A percentile compares a stretch with the other conserved stretches of the same genome.
phyloP scores from a whole-genome alignment of 92 coral and sea anemone genomes.

The Scolanthus callimorphus region DNA sequence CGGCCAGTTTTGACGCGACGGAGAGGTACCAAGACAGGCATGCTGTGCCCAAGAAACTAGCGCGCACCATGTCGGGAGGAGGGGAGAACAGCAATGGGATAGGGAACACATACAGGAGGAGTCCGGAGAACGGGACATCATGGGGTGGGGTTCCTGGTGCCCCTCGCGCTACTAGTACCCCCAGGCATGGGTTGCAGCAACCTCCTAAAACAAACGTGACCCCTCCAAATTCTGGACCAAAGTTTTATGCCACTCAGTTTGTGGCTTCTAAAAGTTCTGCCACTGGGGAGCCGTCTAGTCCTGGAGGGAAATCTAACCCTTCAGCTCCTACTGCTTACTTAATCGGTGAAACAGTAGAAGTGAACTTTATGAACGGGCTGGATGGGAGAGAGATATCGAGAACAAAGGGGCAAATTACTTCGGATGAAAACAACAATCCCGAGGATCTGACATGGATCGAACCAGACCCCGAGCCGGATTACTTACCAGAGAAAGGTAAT shows the following conservation, averaged over 20 bases:
- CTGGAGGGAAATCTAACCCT: background rate
- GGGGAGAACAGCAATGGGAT: conserved; percentile 9
- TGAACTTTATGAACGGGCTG: conserved; percentile 22
- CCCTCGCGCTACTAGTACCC: conserved; percentile 25
- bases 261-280: conserved; percentile 9
- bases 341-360: conserved; percentile 21
- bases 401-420: conserved; percentile 2
- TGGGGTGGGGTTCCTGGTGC: conserved; percentile 21
- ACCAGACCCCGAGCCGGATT: conserved; percentile 19
- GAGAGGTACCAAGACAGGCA: conserved; percentile 38
- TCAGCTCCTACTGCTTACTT: background rate
- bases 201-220: conserved; percentile 54
- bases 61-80: conserved; percentile 9
- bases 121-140: conserved; percentile 11
- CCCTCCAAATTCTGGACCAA: conserved; percentile 60
- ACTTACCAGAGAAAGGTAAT: conserved; percentile 76
- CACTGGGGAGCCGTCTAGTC: conserved; percentile 1
- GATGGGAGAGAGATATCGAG: conserved; percentile 12
- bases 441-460: conserved; percentile 26
- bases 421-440: conserved; percentile 46
- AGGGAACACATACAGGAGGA: conserved; percentile 18
- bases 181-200: conserved; percentile 40
- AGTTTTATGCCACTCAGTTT: conserved; percentile 64
- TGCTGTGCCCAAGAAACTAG: conserved; percentile 23
- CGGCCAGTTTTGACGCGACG: conserved; percentile 79